Percentiles rank a stretch among this genome's conserved stretches.
These are phyloP conservation scores for Galerucella nymphaeae DNA, from an alignment of 2,888 invertebrate species.

Conservation along the genomic window DNA sequence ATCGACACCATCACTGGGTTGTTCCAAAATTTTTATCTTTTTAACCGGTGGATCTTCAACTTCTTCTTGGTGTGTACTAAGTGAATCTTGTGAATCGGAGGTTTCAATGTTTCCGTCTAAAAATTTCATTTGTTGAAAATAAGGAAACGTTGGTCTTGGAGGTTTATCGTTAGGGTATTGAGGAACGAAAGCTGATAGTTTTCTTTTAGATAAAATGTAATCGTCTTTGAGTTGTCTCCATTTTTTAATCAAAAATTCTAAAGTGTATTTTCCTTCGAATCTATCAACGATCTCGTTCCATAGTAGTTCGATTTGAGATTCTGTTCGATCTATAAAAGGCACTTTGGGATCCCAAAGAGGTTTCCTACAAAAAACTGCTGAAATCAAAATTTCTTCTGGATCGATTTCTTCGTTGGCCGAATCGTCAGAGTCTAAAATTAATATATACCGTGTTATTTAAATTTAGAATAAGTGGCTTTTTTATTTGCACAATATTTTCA, in stretches of 20 bases:
- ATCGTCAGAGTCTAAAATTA: conserved; percentile 22
- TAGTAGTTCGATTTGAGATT: neutral
- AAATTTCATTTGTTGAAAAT: conserved; percentile 18
- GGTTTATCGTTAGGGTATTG: neutral
- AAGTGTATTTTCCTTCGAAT: conserved; percentile 11
- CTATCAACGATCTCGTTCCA: conserved; percentile 10
- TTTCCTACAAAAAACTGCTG: conserved; percentile 16
- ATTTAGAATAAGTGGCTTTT: neutral
- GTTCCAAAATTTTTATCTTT: neutral
- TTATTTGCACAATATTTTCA: neutral
- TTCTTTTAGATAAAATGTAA: neutral
- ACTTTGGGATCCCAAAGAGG: conserved; percentile 16
- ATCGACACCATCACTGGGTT: conserved; percentile 10
- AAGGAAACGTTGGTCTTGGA: neutral
- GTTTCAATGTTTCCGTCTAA: neutral
- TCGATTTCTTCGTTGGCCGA: neutral
- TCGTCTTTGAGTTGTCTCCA: conserved; percentile 7
- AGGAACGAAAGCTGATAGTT: neutral
- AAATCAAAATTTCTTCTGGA: conserved; percentile 16
- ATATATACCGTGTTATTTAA: neutral
- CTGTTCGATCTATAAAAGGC: neutral
- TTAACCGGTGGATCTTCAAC: neutral
- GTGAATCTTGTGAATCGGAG: neutral
- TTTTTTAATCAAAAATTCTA: conserved; percentile 22
- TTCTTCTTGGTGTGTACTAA: neutral